Percentiles rank a stretch among this genome's conserved stretches.
Evolutionary conservation across 2,888 invertebrate genomes (phyloP).

Genomic region (Lasioglossum zephyrum): DNA sequence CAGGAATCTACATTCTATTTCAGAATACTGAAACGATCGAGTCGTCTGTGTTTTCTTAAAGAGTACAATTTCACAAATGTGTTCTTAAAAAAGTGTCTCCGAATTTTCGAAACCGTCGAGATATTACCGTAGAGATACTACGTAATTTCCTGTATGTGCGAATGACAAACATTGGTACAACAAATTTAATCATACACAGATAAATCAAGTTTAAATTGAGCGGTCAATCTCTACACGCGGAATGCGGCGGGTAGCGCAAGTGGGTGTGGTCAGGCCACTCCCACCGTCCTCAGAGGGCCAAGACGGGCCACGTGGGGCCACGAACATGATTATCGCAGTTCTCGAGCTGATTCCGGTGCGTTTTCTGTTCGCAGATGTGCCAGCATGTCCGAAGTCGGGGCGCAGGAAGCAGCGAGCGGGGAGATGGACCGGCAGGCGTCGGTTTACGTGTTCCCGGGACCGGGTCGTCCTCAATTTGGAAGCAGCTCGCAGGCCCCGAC

Average conservation of each 20-base stretch:
- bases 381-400: constrained; percentile 89
- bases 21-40: no score
- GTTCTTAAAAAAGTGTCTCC: not conserved
- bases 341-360: not conserved
- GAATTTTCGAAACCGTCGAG: not conserved
- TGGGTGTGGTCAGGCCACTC: not conserved
- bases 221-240: not conserved
- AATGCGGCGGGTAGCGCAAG: not conserved
- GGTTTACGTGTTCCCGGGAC: constrained; percentile 80
- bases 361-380: constrained; percentile 85
- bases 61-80: not conserved
- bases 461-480: constrained; percentile 73
- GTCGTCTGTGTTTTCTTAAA: no score
- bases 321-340: not conserved
- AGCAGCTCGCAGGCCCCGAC: constrained; percentile 21
- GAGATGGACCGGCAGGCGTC: constrained; percentile 79
- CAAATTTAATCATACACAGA: not conserved
- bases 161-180: not conserved
- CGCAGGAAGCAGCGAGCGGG: constrained; percentile 84
- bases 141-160: not conserved
- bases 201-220: not conserved
- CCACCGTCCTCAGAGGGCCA: not conserved
- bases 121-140: no score
- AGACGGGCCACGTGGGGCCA: not conserved
- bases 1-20: not conserved